Base-by-base conservation (phyloP, 2,797 vertebrate species). In the Chloroceryle amazona region DNA sequence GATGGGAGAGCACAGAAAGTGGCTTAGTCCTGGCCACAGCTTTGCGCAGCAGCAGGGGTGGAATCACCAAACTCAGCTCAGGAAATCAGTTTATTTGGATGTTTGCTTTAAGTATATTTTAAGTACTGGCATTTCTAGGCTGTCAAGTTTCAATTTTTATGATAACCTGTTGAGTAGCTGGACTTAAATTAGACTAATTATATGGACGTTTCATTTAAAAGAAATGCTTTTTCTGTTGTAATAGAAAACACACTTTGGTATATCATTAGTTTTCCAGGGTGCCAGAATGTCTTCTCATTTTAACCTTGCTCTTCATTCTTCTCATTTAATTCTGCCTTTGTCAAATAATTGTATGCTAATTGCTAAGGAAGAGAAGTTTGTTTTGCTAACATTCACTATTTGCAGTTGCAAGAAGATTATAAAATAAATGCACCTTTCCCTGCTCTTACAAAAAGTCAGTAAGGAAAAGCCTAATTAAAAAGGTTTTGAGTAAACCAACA, bases 361-460 rank as follows among this genome's bases (percentile, higher is more conserved):
- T 92, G 55, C 47, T 46, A 35, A n/a, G 70, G 51, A 68, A 67
- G 20, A 71, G 22, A 78, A 84, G 46, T 78, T 85, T 83, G 67
- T 93, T 97, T 90, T 86, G 86, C 39, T 89, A 91, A 66, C 57
- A 46, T 61, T 92, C 85, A 66, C 12, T 79, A 88, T 88, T 90
- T 76, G 75, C 61, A 66, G 28, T 75, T 82, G 57, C 44, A 93
- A 96, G 54, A 41, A 60, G 33, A 90, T 90, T 76, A 46, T 28
- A 39, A 87, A 44, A 54, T 78, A 83, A 93, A 66, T 65, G 49
- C 49, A 81, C 39, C 44, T 93, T 86, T 76, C 44, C 44, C 65
- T 76, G 71, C 41, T 73, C 55, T 51, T 35, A 66, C 18, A 87
- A 44, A 65, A 80, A 13, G 47, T 26, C 4, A 10, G 6, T 57